phyloP scores from a whole-genome alignment of 2,113 vertebrate species.

The Sander lucioperca region DNA sequence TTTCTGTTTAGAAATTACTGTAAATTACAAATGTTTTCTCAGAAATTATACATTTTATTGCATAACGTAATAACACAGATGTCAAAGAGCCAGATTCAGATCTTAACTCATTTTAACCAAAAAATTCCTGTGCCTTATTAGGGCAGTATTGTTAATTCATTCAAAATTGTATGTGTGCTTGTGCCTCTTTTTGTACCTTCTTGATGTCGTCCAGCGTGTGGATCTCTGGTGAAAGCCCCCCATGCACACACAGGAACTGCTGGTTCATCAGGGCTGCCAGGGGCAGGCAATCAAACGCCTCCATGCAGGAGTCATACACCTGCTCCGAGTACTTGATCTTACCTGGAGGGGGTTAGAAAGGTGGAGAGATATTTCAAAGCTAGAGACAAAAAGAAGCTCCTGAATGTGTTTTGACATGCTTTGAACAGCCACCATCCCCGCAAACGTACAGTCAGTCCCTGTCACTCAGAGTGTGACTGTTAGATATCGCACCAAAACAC shows the following conservation, averaged over 20 bases:
- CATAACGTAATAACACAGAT: too few relatives aligned
- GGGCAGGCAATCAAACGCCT: slow-evolving; percentile 87
- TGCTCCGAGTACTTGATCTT: slow-evolving; percentile 91
- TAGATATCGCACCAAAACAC: slow-evolving; percentile 22
- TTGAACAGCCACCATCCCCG: slow-evolving; percentile 17
- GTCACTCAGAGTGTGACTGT: slow-evolving; percentile 13
- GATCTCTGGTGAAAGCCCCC: slow-evolving; percentile 88
- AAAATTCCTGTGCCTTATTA: not conserved
- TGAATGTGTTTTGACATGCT: slow-evolving; percentile 37
- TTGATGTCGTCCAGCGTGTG: slow-evolving; percentile 89
- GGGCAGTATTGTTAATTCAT: not conserved
- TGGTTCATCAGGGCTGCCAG: slow-evolving; percentile 89
- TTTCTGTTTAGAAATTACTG: not conserved
- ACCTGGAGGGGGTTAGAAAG: slow-evolving; percentile 74
- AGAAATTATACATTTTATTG: not conserved
- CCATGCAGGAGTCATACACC: slow-evolving; percentile 89
- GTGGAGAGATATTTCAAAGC: slow-evolving; percentile 37
- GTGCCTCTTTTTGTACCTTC: slow-evolving; percentile 76
- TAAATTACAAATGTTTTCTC: not conserved
- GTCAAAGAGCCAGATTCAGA: not conserved
- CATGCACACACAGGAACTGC: slow-evolving; percentile 88
- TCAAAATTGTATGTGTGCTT: not conserved
- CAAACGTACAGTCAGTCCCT: slow-evolving; percentile 30
- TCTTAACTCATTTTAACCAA: not conserved
- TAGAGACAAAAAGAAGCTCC: slow-evolving; percentile 31